Conservation (phyloP, 2,888 invertebrate genomes). For the Rotaria macrura region DNA sequence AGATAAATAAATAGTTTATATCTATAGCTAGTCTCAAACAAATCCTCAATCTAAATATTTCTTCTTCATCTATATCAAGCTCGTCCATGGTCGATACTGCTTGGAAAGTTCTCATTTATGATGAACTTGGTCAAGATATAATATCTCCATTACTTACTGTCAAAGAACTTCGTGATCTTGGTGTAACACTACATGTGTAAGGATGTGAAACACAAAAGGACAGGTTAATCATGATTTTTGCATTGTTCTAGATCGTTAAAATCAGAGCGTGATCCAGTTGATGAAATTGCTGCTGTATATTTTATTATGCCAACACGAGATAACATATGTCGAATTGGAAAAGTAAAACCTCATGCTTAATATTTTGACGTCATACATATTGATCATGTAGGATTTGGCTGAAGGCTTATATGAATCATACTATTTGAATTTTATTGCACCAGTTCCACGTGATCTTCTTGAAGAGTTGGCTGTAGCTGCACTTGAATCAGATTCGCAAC, state of each 20-base stretch:
- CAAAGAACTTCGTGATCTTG: conserved; percentile 83
- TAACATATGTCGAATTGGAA: conserved; percentile 81
- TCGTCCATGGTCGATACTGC: conserved; percentile 16
- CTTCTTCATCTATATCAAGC: neutral
- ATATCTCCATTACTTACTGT: conserved; percentile 90
- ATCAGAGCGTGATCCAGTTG: conserved; percentile 61
- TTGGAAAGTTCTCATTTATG: conserved; percentile 74
- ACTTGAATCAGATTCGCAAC: conserved; percentile 52
- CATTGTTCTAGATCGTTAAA: conserved; percentile 42
- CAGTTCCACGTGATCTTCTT: conserved; percentile 78
- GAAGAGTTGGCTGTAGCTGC: conserved; percentile 88
- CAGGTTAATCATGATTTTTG: neutral
- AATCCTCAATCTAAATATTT: conserved; percentile 29
- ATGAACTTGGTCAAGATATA: conserved; percentile 89
- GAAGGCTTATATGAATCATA: conserved; percentile 83
- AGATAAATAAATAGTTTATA: neutral
- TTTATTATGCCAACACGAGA: conserved; percentile 91
- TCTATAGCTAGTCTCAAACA: conserved; percentile 21
- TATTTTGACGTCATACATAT: neutral
- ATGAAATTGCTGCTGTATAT: conserved; percentile 95
- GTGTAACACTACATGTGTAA: conserved; percentile 92
- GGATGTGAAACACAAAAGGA: conserved; percentile 32
- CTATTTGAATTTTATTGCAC: conserved; percentile 69
- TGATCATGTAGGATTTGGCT: conserved; percentile 49
- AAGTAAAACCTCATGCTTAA: conserved; percentile 52